A percentile compares a stretch with the other conserved stretches of the same genome.
Conservation (phyloP, 2,113 vertebrate genomes). For the Psettodes erumei region DNA sequence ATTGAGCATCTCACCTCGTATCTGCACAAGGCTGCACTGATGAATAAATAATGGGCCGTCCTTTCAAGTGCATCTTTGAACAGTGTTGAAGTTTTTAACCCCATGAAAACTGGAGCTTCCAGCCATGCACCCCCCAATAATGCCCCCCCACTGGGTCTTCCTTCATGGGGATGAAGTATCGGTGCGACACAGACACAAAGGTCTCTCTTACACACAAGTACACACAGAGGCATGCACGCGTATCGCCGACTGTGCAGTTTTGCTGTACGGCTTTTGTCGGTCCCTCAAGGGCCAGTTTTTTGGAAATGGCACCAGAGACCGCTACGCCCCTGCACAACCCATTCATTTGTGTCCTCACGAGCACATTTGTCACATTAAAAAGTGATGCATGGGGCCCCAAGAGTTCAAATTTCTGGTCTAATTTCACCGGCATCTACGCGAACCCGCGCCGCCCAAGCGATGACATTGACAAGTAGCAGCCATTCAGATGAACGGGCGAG, state of each 20-base stretch:
- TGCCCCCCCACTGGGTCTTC: slow-evolving; percentile 64
- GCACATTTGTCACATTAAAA: slow-evolving; percentile 46
- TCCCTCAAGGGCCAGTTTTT: slow-evolving; percentile 41
- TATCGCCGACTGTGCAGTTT: slow-evolving; percentile 30
- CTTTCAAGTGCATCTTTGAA: slow-evolving; percentile 77
- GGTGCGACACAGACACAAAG: slow-evolving; percentile 64
- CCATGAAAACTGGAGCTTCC: slow-evolving; percentile 60
- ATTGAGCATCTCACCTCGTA: slow-evolving; percentile 56
- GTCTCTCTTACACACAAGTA: slow-evolving; percentile 50
- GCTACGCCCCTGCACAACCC: slow-evolving; percentile 37
- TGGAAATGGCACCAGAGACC: slow-evolving; percentile 29
- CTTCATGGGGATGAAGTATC: slow-evolving; percentile 64
- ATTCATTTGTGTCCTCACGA: slow-evolving; percentile 38
- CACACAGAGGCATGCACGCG: slow-evolving; percentile 21
- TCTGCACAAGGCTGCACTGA: slow-evolving; percentile 63
- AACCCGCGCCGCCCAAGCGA: slow-evolving; percentile 49
- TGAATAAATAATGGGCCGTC: slow-evolving; percentile 75
- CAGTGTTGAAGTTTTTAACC: slow-evolving; percentile 70
- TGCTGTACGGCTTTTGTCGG: slow-evolving; percentile 19
- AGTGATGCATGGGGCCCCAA: background rate
- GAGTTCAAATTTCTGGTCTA: slow-evolving; percentile 28
- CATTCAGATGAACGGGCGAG: slow-evolving; percentile 63
- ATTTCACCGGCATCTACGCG: slow-evolving; percentile 34
- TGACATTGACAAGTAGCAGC: slow-evolving; percentile 68
- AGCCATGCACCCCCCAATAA: slow-evolving; percentile 49